These are phyloP conservation scores for Oreochromis aureus DNA, from an alignment of 2,113 vertebrate species.

Conservation along the genomic window DNA sequence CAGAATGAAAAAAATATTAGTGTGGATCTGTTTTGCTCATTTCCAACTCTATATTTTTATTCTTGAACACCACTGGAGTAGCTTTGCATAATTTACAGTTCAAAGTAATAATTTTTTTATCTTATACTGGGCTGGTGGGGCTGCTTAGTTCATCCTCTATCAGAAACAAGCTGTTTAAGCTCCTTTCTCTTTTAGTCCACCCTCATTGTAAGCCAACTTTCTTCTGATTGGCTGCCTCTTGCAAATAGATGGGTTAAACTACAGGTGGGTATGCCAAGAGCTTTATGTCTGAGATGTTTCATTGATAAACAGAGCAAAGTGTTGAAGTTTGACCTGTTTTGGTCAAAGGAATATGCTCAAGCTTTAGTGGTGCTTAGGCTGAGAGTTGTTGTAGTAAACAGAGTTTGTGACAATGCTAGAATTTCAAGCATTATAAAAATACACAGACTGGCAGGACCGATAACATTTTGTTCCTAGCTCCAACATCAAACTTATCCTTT, in stretches of 20 bases:
- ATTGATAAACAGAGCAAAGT: not conserved
- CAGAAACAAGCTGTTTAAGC: not conserved
- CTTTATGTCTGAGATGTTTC: not conserved
- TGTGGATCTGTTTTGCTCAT: not conserved
- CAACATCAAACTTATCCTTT: not conserved
- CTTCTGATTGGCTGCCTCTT: not conserved
- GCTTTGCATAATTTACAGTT: not conserved
- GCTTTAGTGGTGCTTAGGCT: not conserved
- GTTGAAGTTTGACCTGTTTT: not conserved
- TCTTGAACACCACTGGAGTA: not conserved
- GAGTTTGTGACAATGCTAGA: not conserved
- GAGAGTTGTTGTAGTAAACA: not conserved
- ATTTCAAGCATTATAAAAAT: not conserved
- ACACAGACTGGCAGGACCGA: not conserved
- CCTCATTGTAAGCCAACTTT: not conserved
- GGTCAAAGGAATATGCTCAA: not conserved
- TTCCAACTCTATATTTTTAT: not conserved
- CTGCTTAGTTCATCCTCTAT: not conserved
- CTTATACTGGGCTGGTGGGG: not conserved
- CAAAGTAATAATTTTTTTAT: not conserved
- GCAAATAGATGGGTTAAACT: not conserved
- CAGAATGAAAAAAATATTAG: not conserved
- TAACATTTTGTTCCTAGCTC: not conserved
- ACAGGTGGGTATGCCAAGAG: not conserved
- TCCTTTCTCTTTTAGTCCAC: not conserved